Evolutionary conservation across 2,888 invertebrate species (phyloP).

Genomic region (Pristionchus mayeri): DNA sequence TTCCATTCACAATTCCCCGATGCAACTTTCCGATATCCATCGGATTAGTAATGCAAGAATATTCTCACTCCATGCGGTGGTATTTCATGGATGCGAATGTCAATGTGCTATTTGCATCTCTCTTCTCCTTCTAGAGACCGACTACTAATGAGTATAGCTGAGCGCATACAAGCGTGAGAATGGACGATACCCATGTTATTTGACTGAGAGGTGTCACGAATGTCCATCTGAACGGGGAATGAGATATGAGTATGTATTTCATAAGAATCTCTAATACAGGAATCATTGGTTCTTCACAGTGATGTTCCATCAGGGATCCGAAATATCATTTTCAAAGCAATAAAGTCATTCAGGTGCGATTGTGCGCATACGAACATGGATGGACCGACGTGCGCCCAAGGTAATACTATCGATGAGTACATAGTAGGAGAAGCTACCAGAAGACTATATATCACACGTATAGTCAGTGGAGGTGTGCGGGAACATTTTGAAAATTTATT

Average conservation of each 20-base stretch:
- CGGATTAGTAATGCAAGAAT: too few relatives aligned
- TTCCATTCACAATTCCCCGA: background rate
- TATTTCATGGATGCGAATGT: too few relatives aligned
- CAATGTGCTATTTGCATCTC: too few relatives aligned
- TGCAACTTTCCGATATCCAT: background rate
- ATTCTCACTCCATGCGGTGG: too few relatives aligned
- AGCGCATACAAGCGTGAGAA: background rate
- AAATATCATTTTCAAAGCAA: too few relatives aligned
- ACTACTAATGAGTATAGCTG: background rate
- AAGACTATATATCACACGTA: too few relatives aligned
- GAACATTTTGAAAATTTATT: too few relatives aligned
- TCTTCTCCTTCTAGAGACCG: background rate
- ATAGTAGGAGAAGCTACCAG: too few relatives aligned
- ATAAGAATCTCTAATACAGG: too few relatives aligned
- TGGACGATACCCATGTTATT: background rate
- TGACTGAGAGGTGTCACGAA: background rate
- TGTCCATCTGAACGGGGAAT: background rate
- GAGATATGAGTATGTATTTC: background rate
- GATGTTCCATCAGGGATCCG: too few relatives aligned
- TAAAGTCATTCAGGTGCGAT: constrained; percentile 71
- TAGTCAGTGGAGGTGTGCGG: too few relatives aligned
- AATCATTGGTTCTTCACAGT: too few relatives aligned
- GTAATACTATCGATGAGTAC: background rate
- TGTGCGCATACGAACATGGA: constrained; percentile 70
- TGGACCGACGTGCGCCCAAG: constrained; percentile 64